Base-by-base conservation (phyloP, 2,888 invertebrate species). In the Limnephilus marmoratus region DNA sequence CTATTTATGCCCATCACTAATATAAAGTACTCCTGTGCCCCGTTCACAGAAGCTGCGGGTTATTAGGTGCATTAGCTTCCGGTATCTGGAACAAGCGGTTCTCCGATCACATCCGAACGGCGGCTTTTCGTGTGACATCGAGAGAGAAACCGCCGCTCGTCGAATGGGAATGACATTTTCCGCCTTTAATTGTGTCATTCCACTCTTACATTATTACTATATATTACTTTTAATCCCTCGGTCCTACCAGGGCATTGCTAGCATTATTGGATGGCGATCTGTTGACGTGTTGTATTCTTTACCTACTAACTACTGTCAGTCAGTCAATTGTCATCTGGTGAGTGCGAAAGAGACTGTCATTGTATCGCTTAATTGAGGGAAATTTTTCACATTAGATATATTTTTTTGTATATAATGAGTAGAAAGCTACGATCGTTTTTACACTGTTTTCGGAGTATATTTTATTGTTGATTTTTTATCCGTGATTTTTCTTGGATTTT, bases 311-410 rank as follows among this genome's bases (percentile, higher is more conserved):
- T 24, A 24, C 24, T 24, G 68, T 68, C 68, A 68, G 68, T 68
- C 53, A 68, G 68, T 68, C 68, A 68, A 24, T 68, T n/a, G 37
- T 37, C 83, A 83, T 83, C 37, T 37, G 9, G 7, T 0, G 34
- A 18, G 37, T 83, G 31, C 24, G 37, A 83, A 83, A 83, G 83
- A 83, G 83, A 83, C 24, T 83, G 83, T 15, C 83, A 83, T 41
- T 34, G 37, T 83, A n/a, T 83, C 37, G 37, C 83, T 11, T 83
- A 83, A 83, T 41, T 18, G 83, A 83, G 83, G 83, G 83, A 83
- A 83, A 83, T n/a, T 24, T 18, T 83, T 83, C 34, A 41, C 83
- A 24, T 83, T 83, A 15, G 5, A 34, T 68, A 45, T 24, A 45
- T 24, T 68, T 24, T 24, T 24, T 68, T n/a, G 3, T 68, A 24